A percentile compares a stretch with the other conserved stretches of the same genome.
These are phyloP conservation scores for Acanthococcus lagerstroemiae DNA, from an alignment of 2,888 invertebrate genomes.

Conservation along the genomic window DNA sequence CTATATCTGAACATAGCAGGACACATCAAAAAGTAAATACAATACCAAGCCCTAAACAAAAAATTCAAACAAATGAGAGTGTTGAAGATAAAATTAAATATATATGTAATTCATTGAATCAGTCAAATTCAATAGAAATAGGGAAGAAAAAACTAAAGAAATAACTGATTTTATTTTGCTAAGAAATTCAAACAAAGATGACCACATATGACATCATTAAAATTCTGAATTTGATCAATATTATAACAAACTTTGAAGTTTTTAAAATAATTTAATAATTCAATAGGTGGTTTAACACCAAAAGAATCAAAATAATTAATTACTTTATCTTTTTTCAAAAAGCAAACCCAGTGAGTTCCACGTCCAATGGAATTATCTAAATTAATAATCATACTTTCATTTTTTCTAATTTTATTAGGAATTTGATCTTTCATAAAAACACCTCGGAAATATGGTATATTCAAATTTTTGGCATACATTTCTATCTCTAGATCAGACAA, in stretches of 20 bases:
- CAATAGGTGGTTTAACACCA: conserved; percentile 23
- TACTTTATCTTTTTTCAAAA: conserved; percentile 19
- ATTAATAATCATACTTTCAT: conserved; percentile 17
- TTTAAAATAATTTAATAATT: conserved; percentile 2
- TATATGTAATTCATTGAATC: neutral
- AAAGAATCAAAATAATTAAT: conserved; percentile 20
- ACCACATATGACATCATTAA: neutral
- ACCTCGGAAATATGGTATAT: conserved; percentile 5
- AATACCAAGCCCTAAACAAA: neutral
- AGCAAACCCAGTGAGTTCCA: conserved; percentile 20
- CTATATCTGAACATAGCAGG: neutral
- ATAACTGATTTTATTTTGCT: neutral
- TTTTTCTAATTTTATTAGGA: conserved; percentile 22
- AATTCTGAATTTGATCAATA: conserved; percentile 3
- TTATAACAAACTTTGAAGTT: neutral
- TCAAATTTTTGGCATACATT: conserved; percentile 3
- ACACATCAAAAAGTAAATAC: neutral
- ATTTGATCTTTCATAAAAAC: conserved; percentile 20
- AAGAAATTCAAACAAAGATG: conserved; percentile 3
- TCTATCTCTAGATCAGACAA: neutral
- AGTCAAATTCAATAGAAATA: neutral
- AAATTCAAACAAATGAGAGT: neutral
- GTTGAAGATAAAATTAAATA: neutral
- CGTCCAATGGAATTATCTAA: conserved; percentile 11
- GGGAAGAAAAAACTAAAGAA: neutral